phyloP scores from a whole-genome alignment of 2,113 vertebrate genomes.

The Gambusia holbrooki region DNA sequence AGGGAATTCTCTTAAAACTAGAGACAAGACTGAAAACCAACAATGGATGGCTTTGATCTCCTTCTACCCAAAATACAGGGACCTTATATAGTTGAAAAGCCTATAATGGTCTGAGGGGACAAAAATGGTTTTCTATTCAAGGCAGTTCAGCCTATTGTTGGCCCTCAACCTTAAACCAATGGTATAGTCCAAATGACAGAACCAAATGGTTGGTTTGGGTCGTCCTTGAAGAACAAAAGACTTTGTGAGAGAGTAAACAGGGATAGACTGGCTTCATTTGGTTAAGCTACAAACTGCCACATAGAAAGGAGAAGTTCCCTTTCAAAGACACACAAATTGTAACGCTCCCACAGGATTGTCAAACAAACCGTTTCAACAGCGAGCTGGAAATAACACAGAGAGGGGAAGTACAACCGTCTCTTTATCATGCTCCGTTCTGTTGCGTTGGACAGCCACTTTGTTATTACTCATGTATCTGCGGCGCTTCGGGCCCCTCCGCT shows the following conservation, averaged over 20 bases:
- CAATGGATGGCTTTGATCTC: too few species aligned
- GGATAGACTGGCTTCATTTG: neutral
- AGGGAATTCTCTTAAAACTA: too few species aligned
- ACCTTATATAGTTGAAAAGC: neutral
- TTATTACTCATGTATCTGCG: slow-evolving; percentile 44
- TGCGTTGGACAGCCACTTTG: slow-evolving; percentile 33
- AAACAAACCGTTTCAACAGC: slow-evolving; percentile 52
- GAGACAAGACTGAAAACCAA: too few species aligned
- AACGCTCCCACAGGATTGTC: slow-evolving; percentile 33
- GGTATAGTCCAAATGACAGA: neutral
- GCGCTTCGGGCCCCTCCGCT: slow-evolving; percentile 14
- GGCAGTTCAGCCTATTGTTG: neutral
- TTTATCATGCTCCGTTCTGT: slow-evolving; percentile 31
- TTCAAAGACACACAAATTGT: slow-evolving; percentile 55
- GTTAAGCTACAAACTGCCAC: slow-evolving; percentile 27
- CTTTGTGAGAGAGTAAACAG: neutral
- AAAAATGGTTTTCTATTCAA: neutral
- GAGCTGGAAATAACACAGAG: slow-evolving; percentile 45
- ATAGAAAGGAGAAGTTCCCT: slow-evolving; percentile 44
- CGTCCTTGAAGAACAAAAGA: slow-evolving; percentile 5
- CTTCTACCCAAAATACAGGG: neutral
- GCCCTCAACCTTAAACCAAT: neutral
- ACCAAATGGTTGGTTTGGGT: neutral
- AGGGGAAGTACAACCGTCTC: slow-evolving; percentile 49
- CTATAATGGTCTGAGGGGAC: neutral